Evolutionary conservation across 1,140 invertebrate genomes (phyloP).

Genomic region (Drosophila parvula): DNA sequence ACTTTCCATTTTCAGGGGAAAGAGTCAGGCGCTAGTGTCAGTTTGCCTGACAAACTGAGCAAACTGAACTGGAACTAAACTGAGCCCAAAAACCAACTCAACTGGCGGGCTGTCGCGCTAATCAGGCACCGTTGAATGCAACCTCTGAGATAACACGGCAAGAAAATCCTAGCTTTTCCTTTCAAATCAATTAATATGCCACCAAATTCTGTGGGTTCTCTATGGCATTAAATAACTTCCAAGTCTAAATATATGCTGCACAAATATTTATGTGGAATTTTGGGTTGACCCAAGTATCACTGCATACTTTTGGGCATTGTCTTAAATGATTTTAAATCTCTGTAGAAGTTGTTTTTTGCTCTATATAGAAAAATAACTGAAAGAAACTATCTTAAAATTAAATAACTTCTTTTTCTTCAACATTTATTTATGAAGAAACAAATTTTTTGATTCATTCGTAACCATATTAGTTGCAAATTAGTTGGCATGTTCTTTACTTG

Average conservation of each 20-base stretch:
- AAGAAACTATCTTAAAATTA: too few relatives aligned
- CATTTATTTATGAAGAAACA: too few relatives aligned
- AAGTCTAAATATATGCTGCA: background rate
- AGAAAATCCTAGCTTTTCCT: background rate
- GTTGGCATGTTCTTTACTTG: too few relatives aligned
- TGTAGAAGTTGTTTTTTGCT: too few relatives aligned
- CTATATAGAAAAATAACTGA: background rate
- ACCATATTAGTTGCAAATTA: too few relatives aligned
- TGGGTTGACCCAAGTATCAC: background rate
- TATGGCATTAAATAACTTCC: too few relatives aligned
- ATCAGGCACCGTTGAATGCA: constrained; percentile 54
- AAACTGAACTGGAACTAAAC: constrained; percentile 26
- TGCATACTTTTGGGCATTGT: background rate
- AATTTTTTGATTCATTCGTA: too few relatives aligned
- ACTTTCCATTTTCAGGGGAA: constrained; percentile 58
- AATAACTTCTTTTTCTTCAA: too few relatives aligned
- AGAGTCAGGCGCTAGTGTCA: constrained; percentile 13
- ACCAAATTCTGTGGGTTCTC: too few relatives aligned
- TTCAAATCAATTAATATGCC: too few relatives aligned
- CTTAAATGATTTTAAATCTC: background rate
- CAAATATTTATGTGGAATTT: too few relatives aligned
- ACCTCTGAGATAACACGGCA: constrained; percentile 8
- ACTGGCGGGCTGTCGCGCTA: constrained; percentile 60
- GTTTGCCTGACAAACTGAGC: constrained; percentile 63
- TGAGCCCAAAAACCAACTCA: constrained; percentile 18